Base-by-base conservation (phyloP, 64 coral and sea anemone species). In the Trachythela sp. region DNA sequence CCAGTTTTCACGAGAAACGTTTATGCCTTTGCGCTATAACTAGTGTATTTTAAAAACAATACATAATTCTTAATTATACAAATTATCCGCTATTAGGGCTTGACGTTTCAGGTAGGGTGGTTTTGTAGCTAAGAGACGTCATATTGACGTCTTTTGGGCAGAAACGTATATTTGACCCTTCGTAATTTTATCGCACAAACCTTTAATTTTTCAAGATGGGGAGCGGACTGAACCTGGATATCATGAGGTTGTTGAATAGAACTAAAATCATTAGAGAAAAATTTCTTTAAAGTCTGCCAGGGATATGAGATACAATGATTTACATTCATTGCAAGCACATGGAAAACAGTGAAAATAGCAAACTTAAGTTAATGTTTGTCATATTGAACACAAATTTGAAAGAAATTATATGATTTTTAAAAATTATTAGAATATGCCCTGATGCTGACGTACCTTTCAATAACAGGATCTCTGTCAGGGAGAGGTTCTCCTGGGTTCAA, bases 391-490 rank as follows among this genome's bases (percentile, higher is more conserved):
- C 15, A 72, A 89, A 49, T 77, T 70, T 36, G 36, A 64, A 37
- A 37, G 4, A 35, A 22, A 18, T 70, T 41, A 17, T 13, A 48
- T 9, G 4, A 8, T 20, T 1, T 3, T 9, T 30, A 41, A 71
- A 75, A 24, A 40, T 22, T 68, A 35, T 27, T 36, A 3, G 29
- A 87, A 77, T 37, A 29, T 3, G 8, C 13, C 2, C 37, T 80
- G 13, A 34, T 80, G 10, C 75, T 0, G 9, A 36, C 75, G 1
- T 83, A 99, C 96, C 96, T 94, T 67, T 93, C 96, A 85, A 99
- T 94, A 45, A 94, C 93, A 56, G 96, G 96, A n/a, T 99, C 96
- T 31, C 94, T 37, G 35, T 94, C 93, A 58, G 96, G 96, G 56
- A 99, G 59, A 34, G 91, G 70, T 38, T 99, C 96, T 75, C 91